phyloP scores from a whole-genome alignment of 2,797 vertebrate genomes.

The Lycodopsis pacificus region DNA sequence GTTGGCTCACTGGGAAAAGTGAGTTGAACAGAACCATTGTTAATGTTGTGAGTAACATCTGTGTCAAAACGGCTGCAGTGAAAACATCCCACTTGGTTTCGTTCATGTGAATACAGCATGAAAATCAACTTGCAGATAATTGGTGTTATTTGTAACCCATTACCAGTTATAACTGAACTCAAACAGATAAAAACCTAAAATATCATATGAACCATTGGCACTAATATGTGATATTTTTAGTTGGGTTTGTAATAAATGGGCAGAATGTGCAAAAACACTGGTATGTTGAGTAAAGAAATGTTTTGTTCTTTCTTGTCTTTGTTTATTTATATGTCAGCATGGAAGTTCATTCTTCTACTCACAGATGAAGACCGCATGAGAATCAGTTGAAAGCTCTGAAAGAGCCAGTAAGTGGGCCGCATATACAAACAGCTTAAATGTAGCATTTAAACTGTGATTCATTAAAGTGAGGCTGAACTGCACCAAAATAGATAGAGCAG shows the following conservation, averaged over 20 bases:
- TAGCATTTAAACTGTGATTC: neutral
- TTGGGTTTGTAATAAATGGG: neutral
- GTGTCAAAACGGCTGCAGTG: neutral
- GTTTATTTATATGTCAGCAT: neutral
- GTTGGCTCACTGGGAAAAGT: neutral
- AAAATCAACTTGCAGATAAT: neutral
- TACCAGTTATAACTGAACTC: neutral
- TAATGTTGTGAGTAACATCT: neutral
- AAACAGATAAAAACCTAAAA: neutral
- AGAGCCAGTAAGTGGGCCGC: neutral
- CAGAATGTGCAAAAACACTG: neutral
- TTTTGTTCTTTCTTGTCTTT: neutral
- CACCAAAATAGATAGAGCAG: conserved; percentile 9
- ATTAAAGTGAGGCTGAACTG: neutral
- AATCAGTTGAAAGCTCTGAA: neutral
- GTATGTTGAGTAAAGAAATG: neutral
- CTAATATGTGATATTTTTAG: no score
- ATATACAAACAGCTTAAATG: neutral
- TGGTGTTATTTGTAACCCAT: neutral
- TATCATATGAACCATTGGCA: neutral
- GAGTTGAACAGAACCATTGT: neutral
- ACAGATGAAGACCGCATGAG: neutral
- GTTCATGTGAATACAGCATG: neutral
- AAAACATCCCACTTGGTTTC: neutral
- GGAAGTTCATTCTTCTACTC: neutral